Percentiles rank a stretch among this genome's conserved stretches.
Conservation (phyloP, 2,797 vertebrate species). For the Sebastes trivittatus region DNA sequence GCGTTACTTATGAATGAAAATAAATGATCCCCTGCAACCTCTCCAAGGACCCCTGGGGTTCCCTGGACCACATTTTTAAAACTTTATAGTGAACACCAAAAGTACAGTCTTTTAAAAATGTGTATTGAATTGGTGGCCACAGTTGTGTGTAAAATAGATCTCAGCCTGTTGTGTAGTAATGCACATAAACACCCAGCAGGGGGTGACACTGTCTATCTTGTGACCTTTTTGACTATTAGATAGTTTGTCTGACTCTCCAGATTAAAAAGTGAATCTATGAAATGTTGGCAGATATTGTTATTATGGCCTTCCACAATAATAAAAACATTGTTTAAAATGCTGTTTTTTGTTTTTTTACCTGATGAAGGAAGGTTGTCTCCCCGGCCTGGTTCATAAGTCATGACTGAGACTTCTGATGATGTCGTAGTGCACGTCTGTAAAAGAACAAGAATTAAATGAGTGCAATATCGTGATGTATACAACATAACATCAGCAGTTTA, state of each 20-base stretch:
- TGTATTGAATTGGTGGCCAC: not conserved
- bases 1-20: too few relatives aligned
- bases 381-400: not conserved
- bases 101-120: not conserved
- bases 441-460: not conserved
- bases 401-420: not conserved
- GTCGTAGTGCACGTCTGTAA: not conserved
- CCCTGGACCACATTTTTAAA: too few relatives aligned
- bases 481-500: not conserved
- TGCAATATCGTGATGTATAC: not conserved
- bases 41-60: too few relatives aligned
- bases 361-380: slow-evolving; percentile 17
- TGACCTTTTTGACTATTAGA: not conserved
- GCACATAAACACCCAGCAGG: not conserved
- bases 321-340: not conserved
- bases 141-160: not conserved
- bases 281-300: not conserved
- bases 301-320: not conserved
- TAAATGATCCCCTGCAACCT: too few relatives aligned
- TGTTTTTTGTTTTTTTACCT: slow-evolving; percentile 17
- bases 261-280: not conserved
- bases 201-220: not conserved
- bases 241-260: not conserved
- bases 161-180: too few relatives aligned
- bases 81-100: not conserved